These are phyloP conservation scores for Rhinolophus ferrumequinum DNA, from an alignment of 2,113 vertebrate genomes.

Conservation along the genomic window DNA sequence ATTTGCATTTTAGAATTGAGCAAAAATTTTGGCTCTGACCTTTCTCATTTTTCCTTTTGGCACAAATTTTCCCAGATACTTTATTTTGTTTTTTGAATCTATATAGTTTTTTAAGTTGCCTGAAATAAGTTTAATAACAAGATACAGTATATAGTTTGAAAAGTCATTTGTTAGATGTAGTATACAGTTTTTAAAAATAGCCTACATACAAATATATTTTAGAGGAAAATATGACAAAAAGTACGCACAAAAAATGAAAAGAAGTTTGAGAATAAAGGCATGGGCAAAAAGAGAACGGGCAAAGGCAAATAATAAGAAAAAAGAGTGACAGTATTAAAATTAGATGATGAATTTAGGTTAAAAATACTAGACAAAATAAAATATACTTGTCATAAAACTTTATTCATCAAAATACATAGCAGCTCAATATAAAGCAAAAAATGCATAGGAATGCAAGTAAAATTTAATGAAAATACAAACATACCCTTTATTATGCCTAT, in stretches of 20 bases:
- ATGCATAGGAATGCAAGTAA: not conserved
- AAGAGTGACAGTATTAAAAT: not conserved
- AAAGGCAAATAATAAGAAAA: not conserved
- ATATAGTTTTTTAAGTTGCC: not conserved
- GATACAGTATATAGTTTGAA: not conserved
- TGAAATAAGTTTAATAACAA: slow-evolving; percentile 29
- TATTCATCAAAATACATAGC: not conserved
- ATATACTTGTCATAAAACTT: not conserved
- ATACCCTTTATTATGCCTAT: not conserved
- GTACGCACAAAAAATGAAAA: not conserved
- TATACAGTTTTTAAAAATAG: not conserved
- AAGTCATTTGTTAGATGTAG: not conserved
- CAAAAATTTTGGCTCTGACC: not conserved
- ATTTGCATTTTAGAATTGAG: slow-evolving; percentile 8
- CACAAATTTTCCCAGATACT: not conserved
- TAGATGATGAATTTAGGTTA: not conserved
- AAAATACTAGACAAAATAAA: not conserved
- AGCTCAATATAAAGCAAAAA: not conserved
- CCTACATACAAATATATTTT: not conserved
- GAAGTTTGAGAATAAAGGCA: not conserved
- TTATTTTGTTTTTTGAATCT: not conserved
- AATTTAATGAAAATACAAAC: not conserved
- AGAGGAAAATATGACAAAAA: not conserved
- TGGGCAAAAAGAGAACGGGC: not conserved
- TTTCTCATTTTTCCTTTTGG: not conserved